Percentiles rank a stretch among this genome's conserved stretches.
phyloP scores from a whole-genome alignment of 2,113 vertebrate genomes.

The Cynoglossus semilaevis region DNA sequence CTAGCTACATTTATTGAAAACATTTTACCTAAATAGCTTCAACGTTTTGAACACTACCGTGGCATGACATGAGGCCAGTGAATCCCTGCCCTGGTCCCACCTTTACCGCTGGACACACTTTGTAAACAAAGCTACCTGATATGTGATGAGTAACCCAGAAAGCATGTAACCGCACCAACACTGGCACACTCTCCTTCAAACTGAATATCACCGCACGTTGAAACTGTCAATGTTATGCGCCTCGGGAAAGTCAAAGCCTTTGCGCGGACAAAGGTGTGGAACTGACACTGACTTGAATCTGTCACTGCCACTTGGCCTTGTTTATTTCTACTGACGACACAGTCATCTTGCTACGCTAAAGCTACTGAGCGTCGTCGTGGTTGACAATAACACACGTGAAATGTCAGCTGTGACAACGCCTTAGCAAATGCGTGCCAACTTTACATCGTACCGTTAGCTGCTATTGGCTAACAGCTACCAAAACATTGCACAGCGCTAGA shows the following conservation, averaged over 20 bases:
- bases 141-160: constrained; percentile 20
- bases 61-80: constrained; percentile 7
- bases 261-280: background rate
- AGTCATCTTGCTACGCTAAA: background rate
- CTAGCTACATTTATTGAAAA: too few species aligned
- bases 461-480: constrained; percentile 31
- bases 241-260: background rate
- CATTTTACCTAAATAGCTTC: too few species aligned
- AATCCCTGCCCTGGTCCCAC: background rate
- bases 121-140: constrained; percentile 66
- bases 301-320: constrained; percentile 29
- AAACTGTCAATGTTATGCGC: background rate
- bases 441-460: constrained; percentile 12
- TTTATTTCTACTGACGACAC: constrained; percentile 35
- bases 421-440: background rate
- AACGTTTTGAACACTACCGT: constrained; percentile 8
- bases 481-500: constrained; percentile 29
- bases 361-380: background rate
- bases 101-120: constrained; percentile 18
- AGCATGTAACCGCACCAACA: constrained; percentile 11
- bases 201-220: too few species aligned
- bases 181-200: background rate
- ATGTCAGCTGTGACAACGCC: background rate
- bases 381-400: background rate
- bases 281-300: constrained; percentile 4